Base-by-base conservation (phyloP, 2,797 vertebrate species). In the Enteromius afrohamiltoni region DNA sequence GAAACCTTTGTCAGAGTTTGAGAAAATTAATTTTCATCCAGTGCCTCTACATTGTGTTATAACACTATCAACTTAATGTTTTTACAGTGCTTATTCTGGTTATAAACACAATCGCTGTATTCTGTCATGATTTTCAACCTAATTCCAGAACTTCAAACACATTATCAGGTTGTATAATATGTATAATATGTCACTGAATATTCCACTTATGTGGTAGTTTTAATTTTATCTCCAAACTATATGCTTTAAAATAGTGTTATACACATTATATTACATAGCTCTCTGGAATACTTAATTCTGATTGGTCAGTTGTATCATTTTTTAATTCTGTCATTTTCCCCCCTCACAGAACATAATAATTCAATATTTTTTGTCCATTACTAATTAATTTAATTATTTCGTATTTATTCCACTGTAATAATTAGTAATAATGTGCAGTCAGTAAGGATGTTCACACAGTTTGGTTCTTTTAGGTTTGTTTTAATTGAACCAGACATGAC, bases 391-490 rank as follows among this genome's bases (percentile, higher is more conserved):
- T 4, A 34, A 4, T 34, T 0, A 34, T 34, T 34, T 34, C 34
- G 34, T 34, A 34, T 34, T 34, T 34, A 34, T 34, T 34, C 34
- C 34, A 34, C 9, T 37, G 51, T 11, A 64, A 29, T 77, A 64
- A 29, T 17, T 65, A 23, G 8, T 40, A 64, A 65, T 49, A 47
- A 64, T 65, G 58, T 79, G 29, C 21, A 79, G 42, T 68, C 77
- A 51, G 19, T 14, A 11, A 47, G 19, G 40, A 42, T 42, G 9
- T 42, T 42, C 40, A 42, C 40, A 42, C 40, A 10, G 40, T 42
- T 42, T 10, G 8, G 9, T 42, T 42, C 40, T 40, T 40, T 40
- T 40, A 6, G 37, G 40, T 42, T 42, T 2, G 40, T 42, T 42
- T 42, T 42, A 42, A 42, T 42, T 2, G 40, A 42, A 42, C 40